Base-by-base conservation (phyloP, 2,113 vertebrate species). In the Sinocyclocheilus anshuiensis region DNA sequence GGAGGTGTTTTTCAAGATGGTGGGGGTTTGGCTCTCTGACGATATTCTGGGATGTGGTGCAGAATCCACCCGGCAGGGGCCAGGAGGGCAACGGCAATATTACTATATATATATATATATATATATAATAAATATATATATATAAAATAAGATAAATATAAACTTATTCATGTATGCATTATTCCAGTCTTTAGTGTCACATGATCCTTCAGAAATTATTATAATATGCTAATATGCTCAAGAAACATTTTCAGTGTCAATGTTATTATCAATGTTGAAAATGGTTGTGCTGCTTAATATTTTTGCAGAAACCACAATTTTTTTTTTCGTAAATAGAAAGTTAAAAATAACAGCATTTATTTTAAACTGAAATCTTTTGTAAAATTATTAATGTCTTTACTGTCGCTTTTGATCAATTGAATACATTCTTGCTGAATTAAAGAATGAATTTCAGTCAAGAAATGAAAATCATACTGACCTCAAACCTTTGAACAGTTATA, bases 31-130 rank as follows among this genome's bases (percentile, higher is more conserved):
- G 77, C 76, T 77, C 92, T 87, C 61, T 94, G 92, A 15, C 90
- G 93, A 71, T 93, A 94, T 63, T 93, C 91, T 20, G 94, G 90
- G 79, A 97, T 87, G 88, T 95, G 94, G 75, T 82, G 88, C 77
- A 96, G 88, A 84, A 96, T 87, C 94, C 95, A 96, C 36, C 92
- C 96, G 9, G 95, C 94, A 0, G 95, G 95, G 67, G 87, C 89
- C 86, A 96, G 89, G 87, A 96, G 3, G 9, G 93, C 88, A 26
- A 91, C 72, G 2, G 95, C 93, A 75, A 96, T 26, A 26, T 1
- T 26, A 26, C 26, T 26, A n/a, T 45, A 45, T 45, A 45, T 45
- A 9, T 36, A 36, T 71, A 36, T 36, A 36, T 61, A 10, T 61
- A 6, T 65, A 6, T 2, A 15, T 65, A 29, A 36, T 29, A 15